phyloP scores from a whole-genome alignment of 2,113 vertebrate species.

The Hydropotes inermis region DNA sequence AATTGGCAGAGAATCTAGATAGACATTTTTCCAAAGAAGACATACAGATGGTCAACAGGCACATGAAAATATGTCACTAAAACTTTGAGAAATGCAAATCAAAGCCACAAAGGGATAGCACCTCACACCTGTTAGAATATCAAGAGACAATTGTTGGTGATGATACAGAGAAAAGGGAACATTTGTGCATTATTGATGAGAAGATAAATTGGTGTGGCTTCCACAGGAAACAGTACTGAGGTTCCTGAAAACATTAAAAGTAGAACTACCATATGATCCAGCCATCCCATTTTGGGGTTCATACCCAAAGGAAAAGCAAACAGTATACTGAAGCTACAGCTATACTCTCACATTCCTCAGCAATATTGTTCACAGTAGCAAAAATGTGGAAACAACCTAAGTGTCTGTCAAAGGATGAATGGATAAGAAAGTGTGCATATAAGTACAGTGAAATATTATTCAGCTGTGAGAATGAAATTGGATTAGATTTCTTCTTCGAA shows the following conservation, averaged over 20 bases:
- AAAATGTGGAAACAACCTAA: neutral
- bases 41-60: neutral
- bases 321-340: neutral
- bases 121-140: neutral
- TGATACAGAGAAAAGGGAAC: neutral
- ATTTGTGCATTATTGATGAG: neutral
- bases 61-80: neutral
- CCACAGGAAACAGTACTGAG: neutral
- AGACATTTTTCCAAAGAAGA: neutral
- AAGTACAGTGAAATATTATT: neutral
- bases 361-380: neutral
- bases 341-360: neutral
- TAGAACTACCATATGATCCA: neutral
- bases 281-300: neutral
- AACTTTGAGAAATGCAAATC: neutral
- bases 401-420: neutral
- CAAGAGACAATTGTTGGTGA: neutral
- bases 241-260: neutral
- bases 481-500: neutral
- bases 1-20: neutral
- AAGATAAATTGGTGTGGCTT: neutral
- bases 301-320: neutral
- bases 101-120: neutral
- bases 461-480: neutral
- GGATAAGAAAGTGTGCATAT: neutral